Evolutionary conservation across 2,888 invertebrate genomes (phyloP), one percentile per base, ranked within the genome.

Genomic region (Blastobasis lacticolella): DNA sequence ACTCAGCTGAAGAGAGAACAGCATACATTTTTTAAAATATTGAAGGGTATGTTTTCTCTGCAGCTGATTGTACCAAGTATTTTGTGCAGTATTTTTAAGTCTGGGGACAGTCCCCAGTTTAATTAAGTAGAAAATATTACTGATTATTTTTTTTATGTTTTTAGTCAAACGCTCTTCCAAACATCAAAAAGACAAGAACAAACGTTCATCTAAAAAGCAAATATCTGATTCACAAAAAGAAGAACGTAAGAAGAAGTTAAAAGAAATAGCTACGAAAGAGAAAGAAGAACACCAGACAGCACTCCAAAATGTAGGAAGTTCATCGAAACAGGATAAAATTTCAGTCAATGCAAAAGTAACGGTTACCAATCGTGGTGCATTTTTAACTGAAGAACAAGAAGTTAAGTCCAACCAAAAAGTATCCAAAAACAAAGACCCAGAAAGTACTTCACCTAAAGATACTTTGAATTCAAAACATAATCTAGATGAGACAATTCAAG

Each of bases 361-460:
- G 0, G 60, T 73, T 36, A 79, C 81, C 38, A 91, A 90, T 59
- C 83, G 92, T 38, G 90, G 90, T 0, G 90, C 90, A 43, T 90
- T 91, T 63, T 74, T 92, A 46, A 80, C 78, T 23, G 79, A 84
- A 62, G 52, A 61, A 42, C 61, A 72, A 60, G 58, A 59, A 49
- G 58, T 67, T 71, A 1, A 74, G 75, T 60, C 71, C 76, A 51
- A 72, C 64, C 37, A 73, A 74, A 53, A 62, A 52, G 8, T 54
- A 43, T 57, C 53, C 50, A 60, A 56, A 55, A 46, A 38, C 52
- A 64, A 56, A 46, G 54, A 57, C 23, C 23, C 3, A 23, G 23
- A 2, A 23, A 23, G 23, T 23, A 23, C 23, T 23, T 23, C 23
- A 23, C 23, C 23, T 23, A 23, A 23, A 23, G 23, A 23, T 23